phyloP scores from a whole-genome alignment of 2,888 invertebrate genomes.

The Gymnoscelis rufifasciata region DNA sequence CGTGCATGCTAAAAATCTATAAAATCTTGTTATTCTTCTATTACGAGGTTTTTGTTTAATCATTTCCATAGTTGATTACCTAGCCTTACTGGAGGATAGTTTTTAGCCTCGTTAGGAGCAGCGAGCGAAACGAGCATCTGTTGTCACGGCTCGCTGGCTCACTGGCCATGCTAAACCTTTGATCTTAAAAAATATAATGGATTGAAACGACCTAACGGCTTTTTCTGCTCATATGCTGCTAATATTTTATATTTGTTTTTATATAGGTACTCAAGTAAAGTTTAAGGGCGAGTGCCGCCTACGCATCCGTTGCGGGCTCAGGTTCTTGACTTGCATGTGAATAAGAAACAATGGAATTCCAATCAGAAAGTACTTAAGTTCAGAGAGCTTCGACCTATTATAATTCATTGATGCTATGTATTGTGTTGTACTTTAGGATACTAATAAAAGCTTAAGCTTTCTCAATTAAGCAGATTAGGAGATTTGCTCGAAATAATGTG shows the following conservation, averaged over 20 bases:
- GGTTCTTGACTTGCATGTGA: background rate
- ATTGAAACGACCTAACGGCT: background rate
- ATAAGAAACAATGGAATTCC: background rate
- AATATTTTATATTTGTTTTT: background rate
- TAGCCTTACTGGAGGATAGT: slow-evolving; percentile 11
- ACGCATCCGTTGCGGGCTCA: background rate
- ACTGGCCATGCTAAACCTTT: slow-evolving; percentile 6
- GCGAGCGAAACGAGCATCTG: slow-evolving; percentile 16
- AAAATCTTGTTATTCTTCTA: too few relatives aligned
- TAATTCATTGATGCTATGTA: too few relatives aligned
- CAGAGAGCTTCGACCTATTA: too few relatives aligned
- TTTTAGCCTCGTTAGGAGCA: slow-evolving; percentile 7
- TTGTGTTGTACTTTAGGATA: too few relatives aligned
- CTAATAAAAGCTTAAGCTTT: too few relatives aligned
- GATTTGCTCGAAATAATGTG: too few relatives aligned
- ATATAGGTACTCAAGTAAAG: background rate
- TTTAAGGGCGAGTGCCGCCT: background rate
- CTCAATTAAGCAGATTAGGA: too few relatives aligned
- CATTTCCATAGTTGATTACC: slow-evolving; percentile 14
- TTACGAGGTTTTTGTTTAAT: background rate
- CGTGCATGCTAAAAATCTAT: too few relatives aligned
- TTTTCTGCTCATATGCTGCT: too few relatives aligned
- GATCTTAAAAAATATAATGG: slow-evolving; percentile 1
- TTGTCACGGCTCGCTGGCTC: slow-evolving; percentile 8
- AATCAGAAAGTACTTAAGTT: background rate